A percentile compares a stretch with the other conserved stretches of the same genome.
Evolutionary conservation across 2,888 invertebrate species (phyloP).

Genomic region (Kuschelorhynchus macadamiae): DNA sequence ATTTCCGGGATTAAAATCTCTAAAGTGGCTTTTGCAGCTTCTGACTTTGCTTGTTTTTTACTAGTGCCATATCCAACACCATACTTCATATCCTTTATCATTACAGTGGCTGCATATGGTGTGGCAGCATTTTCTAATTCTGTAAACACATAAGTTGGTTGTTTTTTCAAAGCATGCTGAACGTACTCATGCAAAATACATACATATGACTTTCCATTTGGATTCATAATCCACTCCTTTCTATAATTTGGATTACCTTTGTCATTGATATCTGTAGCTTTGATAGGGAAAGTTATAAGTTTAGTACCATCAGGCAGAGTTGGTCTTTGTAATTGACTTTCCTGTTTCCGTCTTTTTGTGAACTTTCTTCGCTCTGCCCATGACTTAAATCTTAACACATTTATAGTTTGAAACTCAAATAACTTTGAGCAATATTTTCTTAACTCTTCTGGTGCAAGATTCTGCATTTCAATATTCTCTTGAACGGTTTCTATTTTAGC

Average conservation of each 20-base stretch:
- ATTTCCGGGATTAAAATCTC: constrained; percentile 95
- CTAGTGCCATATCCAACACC: constrained; percentile 95
- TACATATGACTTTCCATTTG: constrained; percentile 94
- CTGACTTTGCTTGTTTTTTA: constrained; percentile 96
- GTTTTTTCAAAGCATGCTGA: constrained; percentile 93
- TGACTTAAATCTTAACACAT: constrained; percentile 86
- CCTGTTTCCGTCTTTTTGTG: constrained; percentile 84
- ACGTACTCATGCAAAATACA: constrained; percentile 98
- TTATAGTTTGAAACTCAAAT: constrained; percentile 91
- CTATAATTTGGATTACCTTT: constrained; percentile 66
- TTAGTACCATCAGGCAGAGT: constrained; percentile 91
- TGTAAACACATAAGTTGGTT: constrained; percentile 92
- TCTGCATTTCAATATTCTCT: constrained; percentile 87
- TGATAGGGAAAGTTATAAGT: constrained; percentile 89
- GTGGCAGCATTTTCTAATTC: constrained; percentile 94
- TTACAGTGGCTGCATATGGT: constrained; percentile 94
- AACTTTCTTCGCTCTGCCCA: constrained; percentile 94
- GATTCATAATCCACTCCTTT: constrained; percentile 97
- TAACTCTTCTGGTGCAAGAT: constrained; percentile 81
- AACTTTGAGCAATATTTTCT: constrained; percentile 87
- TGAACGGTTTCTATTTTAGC: constrained; percentile 91
- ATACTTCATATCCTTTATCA: constrained; percentile 93
- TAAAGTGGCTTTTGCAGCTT: constrained; percentile 90
- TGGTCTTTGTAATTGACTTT: constrained; percentile 85
- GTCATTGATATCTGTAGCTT: constrained; percentile 49